Evolutionary conservation across 2,888 invertebrate genomes (phyloP).

Genomic region (Drosophila putrida): DNA sequence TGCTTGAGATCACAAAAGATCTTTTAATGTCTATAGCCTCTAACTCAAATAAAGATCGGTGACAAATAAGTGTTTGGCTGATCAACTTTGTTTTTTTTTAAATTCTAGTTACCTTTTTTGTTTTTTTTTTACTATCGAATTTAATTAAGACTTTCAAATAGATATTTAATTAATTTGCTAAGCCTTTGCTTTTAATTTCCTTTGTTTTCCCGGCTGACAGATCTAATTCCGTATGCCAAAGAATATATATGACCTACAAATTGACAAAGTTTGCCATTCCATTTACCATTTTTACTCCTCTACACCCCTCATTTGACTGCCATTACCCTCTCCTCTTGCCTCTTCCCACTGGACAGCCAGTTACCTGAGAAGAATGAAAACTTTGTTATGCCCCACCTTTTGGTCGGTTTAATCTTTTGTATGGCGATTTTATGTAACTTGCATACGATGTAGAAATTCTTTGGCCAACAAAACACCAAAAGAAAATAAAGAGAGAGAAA

Average conservation of each 20-base stretch:
- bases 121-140: too few relatives aligned
- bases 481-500: conserved; percentile 30
- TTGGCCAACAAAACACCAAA: conserved; percentile 55
- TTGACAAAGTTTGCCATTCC: conserved; percentile 55
- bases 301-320: not conserved
- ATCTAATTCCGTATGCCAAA: conserved; percentile 17
- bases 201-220: not conserved
- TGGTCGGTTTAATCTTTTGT: conserved; percentile 52
- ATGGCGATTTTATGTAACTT: conserved; percentile 58
- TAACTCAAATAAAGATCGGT: too few relatives aligned
- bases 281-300: conserved; percentile 13
- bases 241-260: conserved; percentile 50
- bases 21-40: too few relatives aligned
- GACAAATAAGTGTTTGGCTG: too few relatives aligned
- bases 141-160: not conserved
- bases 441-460: conserved; percentile 62
- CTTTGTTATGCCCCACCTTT: conserved; percentile 39
- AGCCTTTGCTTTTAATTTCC: not conserved
- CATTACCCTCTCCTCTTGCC: not conserved
- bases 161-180: conserved; percentile 1
- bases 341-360: not conserved
- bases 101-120: too few relatives aligned
- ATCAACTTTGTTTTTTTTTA: too few relatives aligned
- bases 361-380: conserved; percentile 37
- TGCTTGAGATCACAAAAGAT: too few relatives aligned